A percentile compares a stretch with the other conserved stretches of the same genome.
Evolutionary conservation across 2,888 invertebrate species (phyloP).

Genomic region (Candidula unifasciata): DNA sequence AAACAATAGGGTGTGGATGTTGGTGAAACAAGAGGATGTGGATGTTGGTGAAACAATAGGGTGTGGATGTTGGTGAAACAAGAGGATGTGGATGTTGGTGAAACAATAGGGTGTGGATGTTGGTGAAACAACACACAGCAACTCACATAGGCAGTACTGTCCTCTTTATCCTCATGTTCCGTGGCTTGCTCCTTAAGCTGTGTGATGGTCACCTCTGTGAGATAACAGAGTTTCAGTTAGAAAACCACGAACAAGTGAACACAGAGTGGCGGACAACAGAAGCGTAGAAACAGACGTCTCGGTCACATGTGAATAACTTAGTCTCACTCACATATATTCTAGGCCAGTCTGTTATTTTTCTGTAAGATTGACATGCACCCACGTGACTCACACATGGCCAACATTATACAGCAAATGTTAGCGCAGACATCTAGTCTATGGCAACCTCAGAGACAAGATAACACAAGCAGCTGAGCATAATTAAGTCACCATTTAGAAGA

Average conservation of each 20-base stretch:
- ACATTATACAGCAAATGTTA: no score
- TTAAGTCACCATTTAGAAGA: no score
- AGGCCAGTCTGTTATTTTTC: no score
- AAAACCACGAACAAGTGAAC: not conserved
- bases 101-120: not conserved
- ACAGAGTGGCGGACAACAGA: not conserved
- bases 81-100: not conserved
- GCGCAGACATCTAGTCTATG: no score
- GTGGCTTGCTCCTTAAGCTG: conserved; percentile 79
- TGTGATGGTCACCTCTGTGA: conserved; percentile 80
- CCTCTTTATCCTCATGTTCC: conserved; percentile 79
- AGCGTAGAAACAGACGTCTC: not conserved
- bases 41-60: not conserved
- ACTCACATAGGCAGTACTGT: conserved; percentile 77
- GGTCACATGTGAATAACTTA: no score
- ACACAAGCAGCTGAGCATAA: no score
- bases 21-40: not conserved
- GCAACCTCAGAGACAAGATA: no score
- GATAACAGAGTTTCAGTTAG: conserved; percentile 13
- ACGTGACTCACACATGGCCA: no score
- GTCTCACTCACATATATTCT: no score
- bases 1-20: not conserved
- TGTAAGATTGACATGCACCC: no score
- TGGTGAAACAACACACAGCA: not conserved
- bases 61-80: not conserved